phyloP scores from a whole-genome alignment of 2,888 invertebrate genomes.

The Nycteola revayana region DNA sequence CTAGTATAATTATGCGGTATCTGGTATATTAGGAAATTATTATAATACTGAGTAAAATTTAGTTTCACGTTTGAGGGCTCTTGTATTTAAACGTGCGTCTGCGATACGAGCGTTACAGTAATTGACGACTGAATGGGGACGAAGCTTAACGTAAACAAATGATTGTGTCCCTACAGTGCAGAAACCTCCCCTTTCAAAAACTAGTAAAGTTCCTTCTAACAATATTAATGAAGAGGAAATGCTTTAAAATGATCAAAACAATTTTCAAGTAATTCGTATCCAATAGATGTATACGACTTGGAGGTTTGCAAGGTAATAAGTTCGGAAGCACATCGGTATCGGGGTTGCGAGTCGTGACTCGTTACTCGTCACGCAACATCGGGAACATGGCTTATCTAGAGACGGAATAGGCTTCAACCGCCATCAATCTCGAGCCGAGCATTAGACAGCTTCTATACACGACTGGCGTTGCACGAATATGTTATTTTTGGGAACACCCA shows the following conservation, averaged over 20 bases:
- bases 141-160: no score
- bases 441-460: conserved; percentile 38
- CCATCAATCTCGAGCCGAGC: conserved; percentile 58
- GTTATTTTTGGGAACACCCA: conserved; percentile 2
- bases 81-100: no score
- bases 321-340: conserved; percentile 39
- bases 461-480: conserved; percentile 27
- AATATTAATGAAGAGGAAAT: no score
- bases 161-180: no score
- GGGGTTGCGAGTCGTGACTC: conserved; percentile 46
- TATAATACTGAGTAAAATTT: no score
- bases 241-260: neutral
- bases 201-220: no score
- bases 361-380: conserved; percentile 62
- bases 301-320: conserved; percentile 43
- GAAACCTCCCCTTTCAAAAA: no score
- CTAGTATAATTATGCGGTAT: no score
- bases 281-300: conserved; percentile 22
- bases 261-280: neutral
- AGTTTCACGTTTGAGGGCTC: no score
- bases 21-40: no score
- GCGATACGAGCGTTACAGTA: no score
- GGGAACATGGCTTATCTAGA: conserved; percentile 54
- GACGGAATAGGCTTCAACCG: conserved; percentile 48
- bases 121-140: no score